Base-by-base conservation (phyloP, 2,888 invertebrate species). In the Allygus modestus region DNA sequence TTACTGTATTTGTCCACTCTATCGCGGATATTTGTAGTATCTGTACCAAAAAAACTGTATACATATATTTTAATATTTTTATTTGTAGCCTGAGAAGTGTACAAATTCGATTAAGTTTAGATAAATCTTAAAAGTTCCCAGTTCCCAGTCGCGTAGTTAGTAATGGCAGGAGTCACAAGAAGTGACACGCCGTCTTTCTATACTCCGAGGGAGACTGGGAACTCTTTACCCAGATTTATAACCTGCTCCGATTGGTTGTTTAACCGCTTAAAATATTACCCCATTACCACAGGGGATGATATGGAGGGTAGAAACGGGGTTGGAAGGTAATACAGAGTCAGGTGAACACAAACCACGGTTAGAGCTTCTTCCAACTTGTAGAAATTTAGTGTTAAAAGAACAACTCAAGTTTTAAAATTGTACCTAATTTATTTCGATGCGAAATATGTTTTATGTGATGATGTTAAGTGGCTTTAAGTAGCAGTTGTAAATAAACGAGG, bases 161-260 rank as follows among this genome's bases (percentile, higher is more conserved):
- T 65, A 26, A 65, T 28, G 65, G 28, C 65, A 23, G 5, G 20
- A 58, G 58, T 23, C 20, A 1, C 58, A 23, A 58, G 58, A 23
- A 7, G 58, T 11, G 58, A 58, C 58, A 12, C 46, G 15, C 26
- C 58, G 58, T 23, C 11, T 15, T 23, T 58, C 58, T 58, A 23
- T 28, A 65, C 65, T 23, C 65, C 12, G 65, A 28, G n/a, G 65
- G 31, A 65, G 23, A 31, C 28, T n/a, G 65, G 28, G 28, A 58
- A 65, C 65, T 65, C 65, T 65, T 65, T 65, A 58, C 65, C 26
- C 4, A 31, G 65, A 65, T 65, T 65, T 65, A 65, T 65, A 65
- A 65, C 65, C 31, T 31, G 26, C 17, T 31, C 65, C 28, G 4
- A 65, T 65, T 65, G 65, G 65, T 65, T 65, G 28, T 28, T 65